Evolutionary conservation across 2,113 vertebrate genomes (phyloP), one percentile per base, ranked within the genome.

Genomic region (Vulpes vulpes): DNA sequence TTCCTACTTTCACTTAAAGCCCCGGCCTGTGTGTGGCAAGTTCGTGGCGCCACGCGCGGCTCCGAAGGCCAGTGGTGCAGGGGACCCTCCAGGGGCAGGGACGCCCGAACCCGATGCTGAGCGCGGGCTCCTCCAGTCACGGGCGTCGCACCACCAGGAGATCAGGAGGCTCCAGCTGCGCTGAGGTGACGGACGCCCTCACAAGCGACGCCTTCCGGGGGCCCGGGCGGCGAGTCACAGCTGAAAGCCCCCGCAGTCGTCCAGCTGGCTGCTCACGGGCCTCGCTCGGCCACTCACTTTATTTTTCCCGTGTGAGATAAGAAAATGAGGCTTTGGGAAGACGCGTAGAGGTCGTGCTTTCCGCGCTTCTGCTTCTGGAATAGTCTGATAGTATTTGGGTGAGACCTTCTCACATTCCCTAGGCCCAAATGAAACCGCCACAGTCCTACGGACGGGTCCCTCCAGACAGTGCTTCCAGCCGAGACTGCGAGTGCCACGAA

Each of bases 401-500:
- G 95, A 95, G 71, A 90, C 49, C 84, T n/a, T 82, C 32, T 83
- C 8, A 89, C 71, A 87, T 84, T 97, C 59, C 96, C 69, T 35
- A 94, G 94, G 60, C 59, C 97, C 87, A 96, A 95, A 86, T 95
- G 95, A 95, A 91, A 97, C 59, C 73, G n/a, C 74, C 86, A 59
- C 83, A 69, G 92, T 96, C 85, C 94, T 85, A 79, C 67, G 65
- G 81, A 81, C 96, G 92, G 49, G 27, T 95, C 16, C 82, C 38
- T 94, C 89, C 92, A 94, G 87, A 57, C 62, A 94, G 86, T 65
- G 84, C 64, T 94, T 88, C 49, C 74, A 91, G 83, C 30, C 53
- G 85, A 84, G 49, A 97, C 15, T 43, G 55, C 38, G 95, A 43
- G 64, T 93, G 62, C 27, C 22, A 65, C 96, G 96, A 96, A 96